Conservation (phyloP, 2,888 invertebrate genomes). For the Luperina nickerlii region DNA sequence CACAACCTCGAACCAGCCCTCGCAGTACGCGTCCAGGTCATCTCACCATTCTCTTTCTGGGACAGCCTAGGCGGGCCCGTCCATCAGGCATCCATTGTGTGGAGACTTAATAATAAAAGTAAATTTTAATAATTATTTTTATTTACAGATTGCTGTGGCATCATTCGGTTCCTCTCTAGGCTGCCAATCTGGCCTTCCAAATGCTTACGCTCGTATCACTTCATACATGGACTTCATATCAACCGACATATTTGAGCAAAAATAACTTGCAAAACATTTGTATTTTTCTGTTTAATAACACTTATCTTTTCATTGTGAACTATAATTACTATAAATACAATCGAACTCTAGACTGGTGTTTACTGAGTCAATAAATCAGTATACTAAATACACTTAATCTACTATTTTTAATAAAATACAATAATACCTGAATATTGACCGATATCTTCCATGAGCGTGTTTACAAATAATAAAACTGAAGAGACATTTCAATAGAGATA, state of each 20-base stretch:
- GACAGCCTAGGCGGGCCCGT: not conserved
- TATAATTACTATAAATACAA: not conserved
- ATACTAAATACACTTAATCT: not conserved
- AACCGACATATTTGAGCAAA: slow-evolving; percentile 26
- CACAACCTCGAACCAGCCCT: not conserved
- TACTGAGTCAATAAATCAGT: slow-evolving; percentile 14
- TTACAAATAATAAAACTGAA: slow-evolving; percentile 28
- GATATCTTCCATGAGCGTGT: slow-evolving; percentile 34
- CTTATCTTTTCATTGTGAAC: slow-evolving; percentile 9
- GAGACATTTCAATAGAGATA: slow-evolving; percentile 42
- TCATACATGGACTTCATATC: slow-evolving; percentile 70
- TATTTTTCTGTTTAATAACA: slow-evolving; percentile 9
- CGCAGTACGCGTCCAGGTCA: not conserved
- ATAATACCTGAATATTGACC: slow-evolving; percentile 17
- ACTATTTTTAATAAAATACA: slow-evolving; percentile 12
- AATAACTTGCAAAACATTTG: not conserved
- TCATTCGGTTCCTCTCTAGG: slow-evolving; percentile 72
- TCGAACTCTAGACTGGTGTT: not conserved
- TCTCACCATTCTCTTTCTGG: not conserved
- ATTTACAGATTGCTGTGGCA: slow-evolving; percentile 74
- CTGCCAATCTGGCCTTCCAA: slow-evolving; percentile 67
- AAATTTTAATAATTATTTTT: not conserved
- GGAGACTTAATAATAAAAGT: not conserved
- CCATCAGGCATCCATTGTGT: not conserved
- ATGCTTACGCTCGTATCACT: slow-evolving; percentile 72